phyloP scores from a whole-genome alignment of 2,113 vertebrate species.

The Benitochromis conjunctus region DNA sequence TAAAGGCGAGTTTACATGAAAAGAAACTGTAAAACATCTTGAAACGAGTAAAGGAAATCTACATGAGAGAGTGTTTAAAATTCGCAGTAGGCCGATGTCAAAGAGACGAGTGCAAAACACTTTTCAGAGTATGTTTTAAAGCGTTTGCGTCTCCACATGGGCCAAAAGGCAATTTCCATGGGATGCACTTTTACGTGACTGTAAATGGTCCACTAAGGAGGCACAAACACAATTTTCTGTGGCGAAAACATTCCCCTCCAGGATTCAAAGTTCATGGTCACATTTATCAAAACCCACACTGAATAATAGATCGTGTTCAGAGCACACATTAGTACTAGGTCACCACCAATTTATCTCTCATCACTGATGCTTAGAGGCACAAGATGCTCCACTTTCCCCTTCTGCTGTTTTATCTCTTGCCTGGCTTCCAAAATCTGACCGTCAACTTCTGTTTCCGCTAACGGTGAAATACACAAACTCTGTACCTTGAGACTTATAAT shows the following conservation, averaged over 20 bases:
- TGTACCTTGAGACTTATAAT: background rate
- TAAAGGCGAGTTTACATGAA: background rate
- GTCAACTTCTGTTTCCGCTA: background rate
- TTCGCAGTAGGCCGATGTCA: background rate
- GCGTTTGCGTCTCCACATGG: background rate
- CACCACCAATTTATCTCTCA: conserved; percentile 26
- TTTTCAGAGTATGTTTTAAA: background rate
- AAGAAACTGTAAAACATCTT: background rate
- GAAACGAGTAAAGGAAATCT: background rate
- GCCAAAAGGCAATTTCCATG: background rate
- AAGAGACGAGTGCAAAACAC: background rate
- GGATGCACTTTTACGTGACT: background rate
- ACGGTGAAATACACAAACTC: background rate
- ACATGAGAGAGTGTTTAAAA: background rate
- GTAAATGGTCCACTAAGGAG: background rate
- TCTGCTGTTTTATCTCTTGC: conserved; percentile 7
- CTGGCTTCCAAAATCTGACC: conserved; percentile 14
- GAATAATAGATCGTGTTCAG: background rate
- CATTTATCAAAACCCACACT: conserved; percentile 17
- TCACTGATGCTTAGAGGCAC: conserved; percentile 26
- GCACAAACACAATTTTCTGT: background rate
- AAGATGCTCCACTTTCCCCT: conserved; percentile 36
- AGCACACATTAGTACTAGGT: conserved; percentile 2
- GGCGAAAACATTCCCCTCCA: background rate
- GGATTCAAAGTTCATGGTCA: background rate